Evolutionary conservation across 2,113 vertebrate genomes (phyloP).

Genomic region (Eptesicus fuscus): DNA sequence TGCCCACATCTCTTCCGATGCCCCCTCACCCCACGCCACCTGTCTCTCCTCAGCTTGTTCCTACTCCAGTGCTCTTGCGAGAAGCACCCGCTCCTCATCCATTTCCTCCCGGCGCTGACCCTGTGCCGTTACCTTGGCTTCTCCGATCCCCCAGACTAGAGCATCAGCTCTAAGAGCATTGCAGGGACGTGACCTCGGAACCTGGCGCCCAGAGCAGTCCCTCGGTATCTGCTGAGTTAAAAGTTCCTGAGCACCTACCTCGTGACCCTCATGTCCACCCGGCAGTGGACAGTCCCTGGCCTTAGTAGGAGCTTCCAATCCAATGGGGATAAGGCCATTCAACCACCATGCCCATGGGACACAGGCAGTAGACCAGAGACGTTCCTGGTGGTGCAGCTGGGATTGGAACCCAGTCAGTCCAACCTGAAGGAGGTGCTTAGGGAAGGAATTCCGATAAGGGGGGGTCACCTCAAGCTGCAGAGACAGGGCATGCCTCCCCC

Average conservation of each 20-base stretch:
- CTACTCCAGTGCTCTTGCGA: not conserved
- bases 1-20: fast-evolving
- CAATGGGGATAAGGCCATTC: not conserved
- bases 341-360: not conserved
- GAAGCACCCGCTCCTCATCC: not conserved
- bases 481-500: not conserved
- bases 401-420: not conserved
- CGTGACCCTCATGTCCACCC: fast-evolving
- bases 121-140: not conserved
- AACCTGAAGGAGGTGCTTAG: not conserved
- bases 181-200: not conserved
- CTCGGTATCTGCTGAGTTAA: fast-evolving
- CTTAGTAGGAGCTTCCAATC: not conserved
- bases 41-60: not conserved
- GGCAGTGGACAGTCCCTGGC: not conserved
- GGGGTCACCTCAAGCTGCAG: not conserved
- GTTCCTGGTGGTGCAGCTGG: not conserved
- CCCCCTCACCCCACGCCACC: not conserved
- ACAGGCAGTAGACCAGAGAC: not conserved
- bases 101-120: not conserved
- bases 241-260: not conserved
- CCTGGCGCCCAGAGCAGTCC: fast-evolving
- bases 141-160: not conserved
- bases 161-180: not conserved
- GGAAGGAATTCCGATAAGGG: not conserved